Evolutionary conservation across 2,113 vertebrate genomes (phyloP), one percentile per base, ranked within the genome.

Genomic region (Larimichthys polyactis): DNA sequence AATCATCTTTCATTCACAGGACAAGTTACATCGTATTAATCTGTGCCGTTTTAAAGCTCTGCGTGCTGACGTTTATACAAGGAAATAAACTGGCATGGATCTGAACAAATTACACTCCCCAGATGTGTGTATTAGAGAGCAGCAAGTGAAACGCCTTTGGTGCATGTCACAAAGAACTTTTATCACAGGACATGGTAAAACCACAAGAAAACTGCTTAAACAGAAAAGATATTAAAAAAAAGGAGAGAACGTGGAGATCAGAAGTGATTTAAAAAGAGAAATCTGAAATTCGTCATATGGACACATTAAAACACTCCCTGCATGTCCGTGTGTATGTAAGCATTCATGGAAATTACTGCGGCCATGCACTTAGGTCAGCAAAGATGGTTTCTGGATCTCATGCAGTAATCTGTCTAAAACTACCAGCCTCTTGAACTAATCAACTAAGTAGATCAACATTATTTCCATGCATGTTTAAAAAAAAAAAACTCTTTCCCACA

Each of bases 181-280:
- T 44, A 81, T 78, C 49, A 86, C 75, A 89, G 62, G 40, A 36
- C 1, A 27, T 8, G 11, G n/a, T 66, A 49, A 85, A 86, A 91
- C 71, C 72, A 82, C 75, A 87, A 43, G 69, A 75, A 70, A 46
- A 55, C 17, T n/a, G 27, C 43, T 55, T 46, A 12, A 66, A 83
- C 62, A 81, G 78, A 51, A 77, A 85, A 81, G 54, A 73, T 17
- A 51, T 49, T 2, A 27, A 27, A 27, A 59, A 46, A 59, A 46
- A 89, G 67, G 55, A 76, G n/a, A 75, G 66, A 90, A 87, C 11
- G 5, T 44, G 36, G 55, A 92, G 79, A 76, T 68, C 48, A 85
- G 71, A 82, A 82, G 67, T 71, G 57, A 54, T 79, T 74, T 51
- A 44, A 74, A 46, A 60, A 29, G 63, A 71, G 54, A 69, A 83